phyloP scores from a whole-genome alignment of 2,888 invertebrate genomes.

The Leucoma salicis region DNA sequence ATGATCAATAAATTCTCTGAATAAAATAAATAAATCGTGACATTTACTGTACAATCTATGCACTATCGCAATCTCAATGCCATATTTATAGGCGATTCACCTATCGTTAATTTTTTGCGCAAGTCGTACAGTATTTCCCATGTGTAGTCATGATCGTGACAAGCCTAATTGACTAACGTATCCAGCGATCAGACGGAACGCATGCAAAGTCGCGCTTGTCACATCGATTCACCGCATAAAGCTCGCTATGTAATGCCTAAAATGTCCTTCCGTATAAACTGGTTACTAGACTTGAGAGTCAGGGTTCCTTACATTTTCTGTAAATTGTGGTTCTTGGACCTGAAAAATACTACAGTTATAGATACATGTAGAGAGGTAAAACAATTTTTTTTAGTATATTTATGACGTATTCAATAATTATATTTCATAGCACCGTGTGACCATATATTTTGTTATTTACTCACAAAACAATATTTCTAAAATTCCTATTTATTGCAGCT shows the following conservation, averaged over 20 bases:
- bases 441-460: too few species aligned
- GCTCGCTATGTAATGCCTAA: constrained; percentile 57
- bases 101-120: constrained; percentile 32
- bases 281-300: constrained; percentile 49
- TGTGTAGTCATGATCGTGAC: constrained; percentile 45
- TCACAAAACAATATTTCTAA: too few species aligned
- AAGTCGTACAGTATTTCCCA: constrained; percentile 29
- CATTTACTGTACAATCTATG: constrained; percentile 23
- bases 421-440: too few species aligned
- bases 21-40: constrained; percentile 25
- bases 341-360: too few species aligned
- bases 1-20: constrained; percentile 22
- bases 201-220: constrained; percentile 59
- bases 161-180: constrained; percentile 55
- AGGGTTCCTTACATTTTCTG: constrained; percentile 44
- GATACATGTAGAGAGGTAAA: too few species aligned
- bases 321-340: constrained; percentile 17
- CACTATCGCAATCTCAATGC: constrained; percentile 29
- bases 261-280: constrained; percentile 72
- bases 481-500: too few species aligned
- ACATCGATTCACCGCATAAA: constrained; percentile 58
- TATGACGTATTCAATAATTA: constrained; percentile 12
- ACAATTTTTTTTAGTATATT: neutral
- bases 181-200: constrained; percentile 44
- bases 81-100: constrained; percentile 36